A percentile compares a stretch with the other conserved stretches of the same genome.
Evolutionary conservation across 2,888 invertebrate genomes (phyloP).

Genomic region (Drosophila suboccidentalis): DNA sequence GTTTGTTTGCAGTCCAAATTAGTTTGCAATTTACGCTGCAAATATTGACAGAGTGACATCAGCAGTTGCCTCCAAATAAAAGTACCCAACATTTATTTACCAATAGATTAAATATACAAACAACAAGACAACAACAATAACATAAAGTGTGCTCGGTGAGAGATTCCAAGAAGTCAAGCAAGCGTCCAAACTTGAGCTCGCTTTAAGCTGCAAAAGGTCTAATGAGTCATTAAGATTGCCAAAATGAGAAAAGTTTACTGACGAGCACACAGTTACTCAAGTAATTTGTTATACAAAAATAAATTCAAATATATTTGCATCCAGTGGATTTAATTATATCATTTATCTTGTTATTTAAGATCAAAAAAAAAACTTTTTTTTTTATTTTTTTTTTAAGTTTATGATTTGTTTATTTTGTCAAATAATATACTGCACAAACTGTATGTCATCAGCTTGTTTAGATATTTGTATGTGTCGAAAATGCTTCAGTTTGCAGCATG

Average conservation of each 20-base stretch:
- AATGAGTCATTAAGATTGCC: slow-evolving; percentile 30
- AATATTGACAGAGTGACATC: slow-evolving; percentile 76
- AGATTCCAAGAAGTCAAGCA: slow-evolving; percentile 53
- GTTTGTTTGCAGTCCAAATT: slow-evolving; percentile 67
- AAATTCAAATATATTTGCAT: too few relatives aligned
- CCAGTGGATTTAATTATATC: too few relatives aligned
- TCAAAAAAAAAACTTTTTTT: too few relatives aligned
- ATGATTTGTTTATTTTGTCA: neutral
- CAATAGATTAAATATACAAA: slow-evolving; percentile 43
- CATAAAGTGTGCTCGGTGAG: slow-evolving; percentile 19
- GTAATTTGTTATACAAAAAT: too few relatives aligned
- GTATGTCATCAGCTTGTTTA: slow-evolving; percentile 1
- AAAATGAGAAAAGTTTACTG: slow-evolving; percentile 13
- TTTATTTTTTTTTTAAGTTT: too few relatives aligned
- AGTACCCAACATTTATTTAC: slow-evolving; percentile 41
- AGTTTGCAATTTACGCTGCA: slow-evolving; percentile 63
- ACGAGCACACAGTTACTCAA: too few relatives aligned
- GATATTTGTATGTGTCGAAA: neutral
- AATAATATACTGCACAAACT: neutral
- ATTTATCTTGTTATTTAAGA: too few relatives aligned
- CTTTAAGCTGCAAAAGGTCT: slow-evolving; percentile 28
- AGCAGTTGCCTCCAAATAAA: slow-evolving; percentile 40
- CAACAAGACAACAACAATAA: slow-evolving; percentile 30
- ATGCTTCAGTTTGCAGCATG: neutral
- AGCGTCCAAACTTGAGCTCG: slow-evolving; percentile 6